phyloP scores from a whole-genome alignment of 2,888 invertebrate species.

The Lomographa bimaculata region DNA sequence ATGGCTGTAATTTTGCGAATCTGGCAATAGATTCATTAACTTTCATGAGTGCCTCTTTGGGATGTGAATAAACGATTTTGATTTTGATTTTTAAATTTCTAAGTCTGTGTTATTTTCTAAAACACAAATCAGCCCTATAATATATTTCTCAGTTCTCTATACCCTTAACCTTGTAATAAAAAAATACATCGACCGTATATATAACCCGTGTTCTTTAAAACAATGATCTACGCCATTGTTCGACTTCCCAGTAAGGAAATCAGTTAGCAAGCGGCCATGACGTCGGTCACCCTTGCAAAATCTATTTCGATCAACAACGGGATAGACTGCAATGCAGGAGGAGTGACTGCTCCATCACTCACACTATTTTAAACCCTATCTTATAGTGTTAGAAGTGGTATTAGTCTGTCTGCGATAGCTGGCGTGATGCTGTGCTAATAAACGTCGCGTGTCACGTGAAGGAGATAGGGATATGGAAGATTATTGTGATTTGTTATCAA shows the following conservation, averaged over 20 bases:
- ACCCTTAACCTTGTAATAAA: no score
- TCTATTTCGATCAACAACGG: slow-evolving; percentile 9
- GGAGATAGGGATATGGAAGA: slow-evolving; percentile 1
- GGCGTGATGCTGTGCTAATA: slow-evolving; percentile 1
- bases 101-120: no score
- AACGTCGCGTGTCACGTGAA: slow-evolving; percentile 4
- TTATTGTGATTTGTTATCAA: slow-evolving; percentile 1
- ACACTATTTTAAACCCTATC: slow-evolving; percentile 3
- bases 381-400: neutral
- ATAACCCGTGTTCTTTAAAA: no score
- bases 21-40: no score
- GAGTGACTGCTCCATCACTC: neutral
- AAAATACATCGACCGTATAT: no score
- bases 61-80: no score
- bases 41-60: no score
- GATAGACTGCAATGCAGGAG: neutral
- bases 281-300: slow-evolving; percentile 9
- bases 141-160: no score
- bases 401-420: neutral
- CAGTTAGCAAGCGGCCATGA: neutral
- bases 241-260: neutral
- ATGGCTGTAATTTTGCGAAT: no score
- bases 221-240: no score
- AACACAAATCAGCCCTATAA: no score
- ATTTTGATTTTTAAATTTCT: no score